A percentile compares a stretch with the other conserved stretches of the same genome.
phyloP scores from a whole-genome alignment of 2,113 vertebrate genomes.

The Oplegnathus fasciatus region DNA sequence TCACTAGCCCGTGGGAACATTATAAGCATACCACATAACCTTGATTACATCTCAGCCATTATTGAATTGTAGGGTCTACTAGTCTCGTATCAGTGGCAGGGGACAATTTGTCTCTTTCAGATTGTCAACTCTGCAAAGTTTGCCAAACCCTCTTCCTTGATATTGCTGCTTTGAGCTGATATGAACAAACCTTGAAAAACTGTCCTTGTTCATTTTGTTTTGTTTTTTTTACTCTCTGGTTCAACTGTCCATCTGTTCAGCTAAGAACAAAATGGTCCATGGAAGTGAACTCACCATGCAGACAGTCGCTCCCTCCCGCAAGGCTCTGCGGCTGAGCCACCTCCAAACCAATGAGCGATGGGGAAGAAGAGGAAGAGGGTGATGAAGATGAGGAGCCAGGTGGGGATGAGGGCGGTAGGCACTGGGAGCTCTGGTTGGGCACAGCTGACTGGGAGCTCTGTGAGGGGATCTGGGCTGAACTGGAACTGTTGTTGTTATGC shows the following conservation, averaged over 20 bases:
- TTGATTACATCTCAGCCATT: constrained; percentile 47
- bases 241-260: neutral
- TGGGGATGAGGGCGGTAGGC: constrained; percentile 83
- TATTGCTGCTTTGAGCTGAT: constrained; percentile 45
- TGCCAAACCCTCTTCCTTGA: constrained; percentile 21
- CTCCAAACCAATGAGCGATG: constrained; percentile 84
- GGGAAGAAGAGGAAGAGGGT: constrained; percentile 80
- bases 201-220: constrained; percentile 15
- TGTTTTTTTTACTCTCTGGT: constrained; percentile 5
- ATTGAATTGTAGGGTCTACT: constrained; percentile 44
- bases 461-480: constrained; percentile 85
- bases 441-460: constrained; percentile 85
- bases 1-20: constrained; percentile 46
- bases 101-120: constrained; percentile 54
- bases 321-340: constrained; percentile 81
- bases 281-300: constrained; percentile 81
- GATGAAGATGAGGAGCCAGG: constrained; percentile 81
- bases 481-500: constrained; percentile 83
- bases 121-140: constrained; percentile 47
- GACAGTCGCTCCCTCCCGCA: constrained; percentile 76
- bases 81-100: constrained; percentile 40
- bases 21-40: constrained; percentile 54
- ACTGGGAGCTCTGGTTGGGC: constrained; percentile 88
- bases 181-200: constrained; percentile 41
- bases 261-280: constrained; percentile 9